Evolutionary conservation across 2,113 vertebrate species (phyloP).

Genomic region (Crypturellus undulatus): DNA sequence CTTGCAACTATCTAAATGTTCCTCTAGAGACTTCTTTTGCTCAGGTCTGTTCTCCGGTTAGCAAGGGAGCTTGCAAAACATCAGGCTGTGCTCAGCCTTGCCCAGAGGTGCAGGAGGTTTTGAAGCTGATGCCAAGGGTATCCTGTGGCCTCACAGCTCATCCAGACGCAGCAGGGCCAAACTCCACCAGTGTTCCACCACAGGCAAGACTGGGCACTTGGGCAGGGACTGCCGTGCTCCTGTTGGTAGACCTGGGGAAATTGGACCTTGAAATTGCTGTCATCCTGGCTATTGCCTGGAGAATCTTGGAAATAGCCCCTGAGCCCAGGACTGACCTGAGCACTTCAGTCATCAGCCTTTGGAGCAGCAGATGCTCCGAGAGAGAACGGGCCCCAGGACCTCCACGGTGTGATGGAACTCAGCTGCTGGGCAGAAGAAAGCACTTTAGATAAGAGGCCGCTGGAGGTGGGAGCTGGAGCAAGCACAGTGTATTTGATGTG

Average conservation of each 20-base stretch:
- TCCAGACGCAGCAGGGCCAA: background rate
- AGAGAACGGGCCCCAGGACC: background rate
- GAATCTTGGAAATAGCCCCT: background rate
- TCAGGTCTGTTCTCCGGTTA: background rate
- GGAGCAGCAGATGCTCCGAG: background rate
- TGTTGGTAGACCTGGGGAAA: background rate
- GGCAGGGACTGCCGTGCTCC: background rate
- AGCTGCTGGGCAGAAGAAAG: slow-evolving; percentile 77
- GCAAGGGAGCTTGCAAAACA: background rate
- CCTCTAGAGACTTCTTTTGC: background rate
- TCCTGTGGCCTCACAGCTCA: background rate
- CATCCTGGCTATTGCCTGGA: rapidly evolving
- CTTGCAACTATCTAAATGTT: background rate
- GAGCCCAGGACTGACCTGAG: rapidly evolving
- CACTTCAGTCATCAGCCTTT: background rate
- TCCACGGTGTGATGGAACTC: slow-evolving; percentile 63
- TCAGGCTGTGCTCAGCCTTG: background rate
- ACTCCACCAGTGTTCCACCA: background rate
- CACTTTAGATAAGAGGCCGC: slow-evolving; percentile 53
- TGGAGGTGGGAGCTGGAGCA: background rate
- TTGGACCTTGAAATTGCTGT: background rate
- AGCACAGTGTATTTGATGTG: background rate
- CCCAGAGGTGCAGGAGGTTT: background rate
- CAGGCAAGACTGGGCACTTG: background rate
- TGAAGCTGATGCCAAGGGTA: background rate